phyloP scores from a whole-genome alignment of 2,113 vertebrate genomes.

The Forbesichthys papilliferus region DNA sequence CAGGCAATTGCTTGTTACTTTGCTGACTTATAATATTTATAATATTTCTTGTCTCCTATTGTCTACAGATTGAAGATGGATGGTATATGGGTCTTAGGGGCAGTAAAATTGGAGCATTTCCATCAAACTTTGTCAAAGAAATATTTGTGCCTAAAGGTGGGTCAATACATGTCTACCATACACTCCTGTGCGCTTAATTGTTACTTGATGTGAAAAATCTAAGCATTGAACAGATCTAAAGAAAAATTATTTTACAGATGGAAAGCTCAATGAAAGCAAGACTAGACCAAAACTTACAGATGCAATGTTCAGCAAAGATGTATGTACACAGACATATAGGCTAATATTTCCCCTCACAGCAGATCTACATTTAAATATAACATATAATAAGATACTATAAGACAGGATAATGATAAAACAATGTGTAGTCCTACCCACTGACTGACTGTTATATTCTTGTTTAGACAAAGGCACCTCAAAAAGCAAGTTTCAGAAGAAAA shows the following conservation, averaged over 20 bases:
- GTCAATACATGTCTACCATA: not conserved
- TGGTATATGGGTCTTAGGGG: conserved; percentile 89
- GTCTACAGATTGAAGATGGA: conserved; percentile 86
- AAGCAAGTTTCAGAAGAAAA: conserved; percentile 70
- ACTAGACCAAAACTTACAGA: conserved; percentile 75
- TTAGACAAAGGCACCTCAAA: conserved; percentile 50
- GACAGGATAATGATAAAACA: too few relatives aligned
- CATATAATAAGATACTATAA: too few relatives aligned
- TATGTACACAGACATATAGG: conserved; percentile 10
- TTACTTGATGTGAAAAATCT: not conserved
- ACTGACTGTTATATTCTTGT: conserved; percentile 17
- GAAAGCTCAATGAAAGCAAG: conserved; percentile 66
- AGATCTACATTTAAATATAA: too few relatives aligned
- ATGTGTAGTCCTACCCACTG: not conserved
- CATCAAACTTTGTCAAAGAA: conserved; percentile 88
- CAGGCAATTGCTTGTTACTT: too few relatives aligned
- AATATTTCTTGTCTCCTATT: not conserved
- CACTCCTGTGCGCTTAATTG: too few relatives aligned
- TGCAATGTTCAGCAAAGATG: conserved; percentile 70
- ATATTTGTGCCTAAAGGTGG: conserved; percentile 76
- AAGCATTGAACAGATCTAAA: not conserved
- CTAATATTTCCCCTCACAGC: not conserved
- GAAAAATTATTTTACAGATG: conserved; percentile 54
- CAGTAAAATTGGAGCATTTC: conserved; percentile 84
- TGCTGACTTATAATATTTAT: too few relatives aligned